These are phyloP conservation scores for Scyliorhinus canicula DNA, from an alignment of 2,797 vertebrate genomes.

Conservation along the genomic window DNA sequence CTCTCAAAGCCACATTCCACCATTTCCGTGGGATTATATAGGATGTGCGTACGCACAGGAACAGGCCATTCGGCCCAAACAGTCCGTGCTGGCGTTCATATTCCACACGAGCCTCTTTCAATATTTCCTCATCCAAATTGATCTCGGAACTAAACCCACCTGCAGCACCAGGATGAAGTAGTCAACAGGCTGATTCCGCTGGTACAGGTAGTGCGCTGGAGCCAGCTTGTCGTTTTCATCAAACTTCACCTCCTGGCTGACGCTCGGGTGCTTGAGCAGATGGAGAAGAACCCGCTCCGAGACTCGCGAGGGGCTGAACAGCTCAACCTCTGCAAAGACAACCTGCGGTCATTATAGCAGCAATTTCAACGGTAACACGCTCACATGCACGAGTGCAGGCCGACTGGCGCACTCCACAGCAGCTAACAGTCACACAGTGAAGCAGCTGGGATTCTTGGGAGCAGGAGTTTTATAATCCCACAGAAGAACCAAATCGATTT, in stretches of 20 bases:
- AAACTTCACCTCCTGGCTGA: constrained; percentile 86
- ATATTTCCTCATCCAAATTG: not conserved
- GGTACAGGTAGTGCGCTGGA: constrained; percentile 77
- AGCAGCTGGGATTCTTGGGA: not conserved
- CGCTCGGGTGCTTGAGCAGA: constrained; percentile 78
- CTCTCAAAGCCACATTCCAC: not conserved
- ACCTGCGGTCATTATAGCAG: constrained; percentile 28
- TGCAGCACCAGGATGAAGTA: constrained; percentile 87
- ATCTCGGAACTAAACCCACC: constrained; percentile 55
- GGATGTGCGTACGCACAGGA: too few species aligned
- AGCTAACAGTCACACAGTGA: not conserved
- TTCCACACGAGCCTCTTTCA: too few species aligned
- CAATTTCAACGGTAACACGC: not conserved
- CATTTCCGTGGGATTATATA: not conserved
- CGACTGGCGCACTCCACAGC: too few species aligned
- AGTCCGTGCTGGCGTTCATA: too few species aligned
- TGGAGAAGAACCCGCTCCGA: constrained; percentile 83
- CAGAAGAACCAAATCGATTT: too few species aligned
- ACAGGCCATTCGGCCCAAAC: too few species aligned
- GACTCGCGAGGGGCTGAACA: constrained; percentile 71
- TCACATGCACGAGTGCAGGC: not conserved
- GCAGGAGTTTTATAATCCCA: not conserved
- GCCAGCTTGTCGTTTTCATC: constrained; percentile 69
- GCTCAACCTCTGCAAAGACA: constrained; percentile 72
- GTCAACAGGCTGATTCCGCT: constrained; percentile 80